Evolutionary conservation across 2,113 vertebrate genomes (phyloP).

Genomic region (Phaethornis superciliosus): DNA sequence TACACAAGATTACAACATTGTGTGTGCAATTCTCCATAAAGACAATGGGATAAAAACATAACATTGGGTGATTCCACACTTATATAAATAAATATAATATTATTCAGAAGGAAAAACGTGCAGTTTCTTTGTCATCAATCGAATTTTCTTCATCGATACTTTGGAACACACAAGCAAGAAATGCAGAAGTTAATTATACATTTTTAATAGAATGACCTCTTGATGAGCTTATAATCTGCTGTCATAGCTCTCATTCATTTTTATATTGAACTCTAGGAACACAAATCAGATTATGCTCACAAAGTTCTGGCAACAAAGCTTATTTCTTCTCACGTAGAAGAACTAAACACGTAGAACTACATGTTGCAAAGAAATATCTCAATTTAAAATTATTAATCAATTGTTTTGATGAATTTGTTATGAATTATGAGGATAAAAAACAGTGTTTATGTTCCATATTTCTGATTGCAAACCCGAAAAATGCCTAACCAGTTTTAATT

Average conservation of each 20-base stretch:
- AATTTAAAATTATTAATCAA: not conserved
- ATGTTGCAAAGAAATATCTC: not conserved
- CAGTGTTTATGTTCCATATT: not conserved
- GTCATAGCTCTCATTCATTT: not conserved
- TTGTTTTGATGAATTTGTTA: not conserved
- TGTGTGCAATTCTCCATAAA: not conserved
- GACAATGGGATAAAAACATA: not conserved
- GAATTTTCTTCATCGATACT: not conserved
- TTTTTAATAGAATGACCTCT: not conserved
- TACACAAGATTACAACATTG: not conserved
- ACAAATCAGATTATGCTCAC: not conserved
- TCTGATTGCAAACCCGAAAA: conserved; percentile 1
- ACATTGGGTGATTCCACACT: not conserved
- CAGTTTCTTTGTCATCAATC: not conserved
- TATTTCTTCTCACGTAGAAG: not conserved
- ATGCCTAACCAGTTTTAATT: not conserved
- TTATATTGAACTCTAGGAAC: not conserved
- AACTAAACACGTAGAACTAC: not conserved
- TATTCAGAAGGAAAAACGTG: not conserved
- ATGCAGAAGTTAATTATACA: not conserved
- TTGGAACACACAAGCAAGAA: not conserved
- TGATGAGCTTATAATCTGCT: not conserved
- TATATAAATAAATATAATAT: not conserved
- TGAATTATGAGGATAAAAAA: not conserved
- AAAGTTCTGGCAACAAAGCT: not conserved